phyloP scores from a whole-genome alignment of 1,140 invertebrate species.

The Brachionus koreanus region DNA sequence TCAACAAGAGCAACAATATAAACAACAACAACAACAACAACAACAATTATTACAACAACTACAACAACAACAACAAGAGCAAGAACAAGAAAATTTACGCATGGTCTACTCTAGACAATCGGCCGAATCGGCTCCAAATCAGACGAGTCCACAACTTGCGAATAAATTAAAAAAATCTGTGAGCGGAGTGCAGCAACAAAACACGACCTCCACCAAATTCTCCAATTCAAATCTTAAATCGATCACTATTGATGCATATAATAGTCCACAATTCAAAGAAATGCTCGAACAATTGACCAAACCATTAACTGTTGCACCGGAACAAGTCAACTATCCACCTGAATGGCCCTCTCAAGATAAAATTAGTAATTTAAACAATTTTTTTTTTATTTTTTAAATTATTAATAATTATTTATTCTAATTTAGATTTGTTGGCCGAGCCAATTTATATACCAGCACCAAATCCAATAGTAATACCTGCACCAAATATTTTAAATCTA shows the following conservation, averaged over 20 bases:
- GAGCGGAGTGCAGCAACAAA: not conserved
- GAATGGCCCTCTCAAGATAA: constrained; percentile 43
- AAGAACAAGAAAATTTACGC: constrained; percentile 9
- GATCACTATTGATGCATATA: constrained; percentile 37
- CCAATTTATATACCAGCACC: constrained; percentile 43
- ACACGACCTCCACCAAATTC: not conserved
- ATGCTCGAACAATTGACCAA: constrained; percentile 33
- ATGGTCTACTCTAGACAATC: not conserved
- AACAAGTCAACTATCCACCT: constrained; percentile 38
- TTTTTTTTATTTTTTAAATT: not conserved
- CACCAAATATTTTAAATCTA: constrained; percentile 8
- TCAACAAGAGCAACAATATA: not conserved
- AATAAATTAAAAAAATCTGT: not conserved
- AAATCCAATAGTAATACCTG: constrained; percentile 40
- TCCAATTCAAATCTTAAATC: not conserved
- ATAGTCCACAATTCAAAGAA: constrained; percentile 34
- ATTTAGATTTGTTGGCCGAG: constrained; percentile 17
- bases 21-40: not conserved
- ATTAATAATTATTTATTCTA: not conserved
- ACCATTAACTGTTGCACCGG: constrained; percentile 15
- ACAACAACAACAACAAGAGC: not conserved
- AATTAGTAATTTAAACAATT: not conserved
- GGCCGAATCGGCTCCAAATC: not conserved
- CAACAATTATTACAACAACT: not conserved
- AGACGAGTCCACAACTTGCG: not conserved